Evolutionary conservation across 2,113 vertebrate species (phyloP).

Genomic region (Psilopsiagon aurifrons): DNA sequence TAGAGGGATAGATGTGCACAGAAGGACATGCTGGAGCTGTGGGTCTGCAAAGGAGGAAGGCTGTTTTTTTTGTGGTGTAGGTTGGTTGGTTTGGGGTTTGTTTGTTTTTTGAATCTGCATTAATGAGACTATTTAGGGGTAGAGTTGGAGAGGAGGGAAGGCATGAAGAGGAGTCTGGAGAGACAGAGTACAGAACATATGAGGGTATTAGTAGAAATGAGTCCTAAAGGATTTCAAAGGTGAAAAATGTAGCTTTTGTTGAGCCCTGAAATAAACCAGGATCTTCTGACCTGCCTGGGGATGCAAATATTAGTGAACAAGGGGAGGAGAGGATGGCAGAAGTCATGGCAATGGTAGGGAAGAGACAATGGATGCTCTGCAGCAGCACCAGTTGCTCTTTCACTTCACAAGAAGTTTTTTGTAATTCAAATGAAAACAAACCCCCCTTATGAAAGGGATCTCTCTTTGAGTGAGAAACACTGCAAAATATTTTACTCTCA

Average conservation of each 20-base stretch:
- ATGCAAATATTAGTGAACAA: background rate
- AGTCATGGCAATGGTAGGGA: background rate
- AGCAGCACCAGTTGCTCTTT: slow-evolving; percentile 6
- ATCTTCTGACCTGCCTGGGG: background rate
- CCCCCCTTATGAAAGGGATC: background rate
- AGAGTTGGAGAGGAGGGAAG: background rate
- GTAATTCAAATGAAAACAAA: slow-evolving; percentile 44
- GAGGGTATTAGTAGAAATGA: background rate
- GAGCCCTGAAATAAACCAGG: background rate
- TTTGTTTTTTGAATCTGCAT: background rate
- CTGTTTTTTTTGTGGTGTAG: background rate
- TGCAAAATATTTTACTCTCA: background rate
- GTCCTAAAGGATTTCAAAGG: background rate
- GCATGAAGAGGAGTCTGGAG: background rate
- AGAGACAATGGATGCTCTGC: background rate
- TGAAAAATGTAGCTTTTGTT: background rate
- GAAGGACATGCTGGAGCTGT: background rate
- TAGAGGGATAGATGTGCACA: background rate
- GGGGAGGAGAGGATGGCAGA: background rate
- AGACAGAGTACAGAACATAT: rapidly evolving
- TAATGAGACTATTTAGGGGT: background rate
- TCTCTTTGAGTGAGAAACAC: background rate
- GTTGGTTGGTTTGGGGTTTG: background rate
- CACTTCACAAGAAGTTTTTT: slow-evolving; percentile 10
- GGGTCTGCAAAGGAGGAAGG: background rate